Evolutionary conservation across 1,140 invertebrate species (phyloP), one percentile per base, ranked within the genome.

Genomic region (Parasteatoda tepidariorum): DNA sequence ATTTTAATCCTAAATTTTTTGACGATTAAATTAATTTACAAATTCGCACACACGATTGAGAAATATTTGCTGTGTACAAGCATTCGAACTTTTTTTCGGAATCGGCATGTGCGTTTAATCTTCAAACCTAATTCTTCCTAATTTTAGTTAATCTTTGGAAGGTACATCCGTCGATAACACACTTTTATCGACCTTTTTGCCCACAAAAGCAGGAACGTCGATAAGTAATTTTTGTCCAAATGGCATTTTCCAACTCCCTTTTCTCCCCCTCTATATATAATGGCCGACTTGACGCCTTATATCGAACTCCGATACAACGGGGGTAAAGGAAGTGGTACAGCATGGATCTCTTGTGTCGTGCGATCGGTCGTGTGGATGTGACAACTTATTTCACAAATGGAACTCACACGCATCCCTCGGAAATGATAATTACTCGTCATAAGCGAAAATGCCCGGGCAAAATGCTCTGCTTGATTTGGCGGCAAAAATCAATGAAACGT

Each of bases 221-320:
- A 78, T 78, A 78, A 78, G 74, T 78, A 78, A 78, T 78, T 78
- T 78, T 78, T 78, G 74, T 78, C 48, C 61, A 26, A 78, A 78
- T 78, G 74, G 66, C 74, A 78, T 66, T 78, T 30, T n/a, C n/a
- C n/a, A n/a, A n/a, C n/a, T 62, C 66, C 55, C 74, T 48, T 75
- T 74, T 55, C 2, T 13, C 54, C 70, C 4, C 7, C 70, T 11
- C 22, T 41, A 33, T 31, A 41, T 34, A 75, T 62, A 22, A 59
- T 38, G 55, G 24, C 62, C n/a, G n/a, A n/a, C n/a, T n/a, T n/a
- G n/a, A n/a, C 54, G 61, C 34, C n/a, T 13, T 28, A 11, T 78
- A 78, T 78, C 74, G 74, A 78, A 78, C 74, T 66, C 26, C 74
- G 74, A 78, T 78, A 75, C 24, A n/a, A 30, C 31, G 22, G 18